phyloP scores from a whole-genome alignment of 2,888 invertebrate genomes.

The Sipha maydis region DNA sequence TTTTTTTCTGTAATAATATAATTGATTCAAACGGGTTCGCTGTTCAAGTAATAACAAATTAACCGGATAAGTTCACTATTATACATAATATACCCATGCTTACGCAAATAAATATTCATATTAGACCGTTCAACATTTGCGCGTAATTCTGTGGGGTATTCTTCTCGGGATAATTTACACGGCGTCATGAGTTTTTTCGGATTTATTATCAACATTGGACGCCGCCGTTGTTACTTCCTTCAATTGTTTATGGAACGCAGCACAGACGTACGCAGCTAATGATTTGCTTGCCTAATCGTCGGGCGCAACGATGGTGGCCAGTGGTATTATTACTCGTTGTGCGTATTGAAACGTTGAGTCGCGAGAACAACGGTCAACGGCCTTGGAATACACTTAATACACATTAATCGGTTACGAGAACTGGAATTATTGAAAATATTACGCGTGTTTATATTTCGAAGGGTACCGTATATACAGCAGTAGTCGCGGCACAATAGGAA shows the following conservation, averaged over 20 bases:
- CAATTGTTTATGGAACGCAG: not conserved
- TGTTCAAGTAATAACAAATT: too few relatives aligned
- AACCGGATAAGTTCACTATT: too few relatives aligned
- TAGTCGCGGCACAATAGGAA: not conserved
- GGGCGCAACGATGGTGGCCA: not conserved
- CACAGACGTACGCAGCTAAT: not conserved
- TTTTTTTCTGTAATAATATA: too few relatives aligned
- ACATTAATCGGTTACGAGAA: not conserved
- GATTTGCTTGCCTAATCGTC: slow-evolving; percentile 51
- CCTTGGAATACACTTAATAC: not conserved
- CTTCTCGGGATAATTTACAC: not conserved
- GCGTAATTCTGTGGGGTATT: not conserved
- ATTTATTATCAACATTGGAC: not conserved
- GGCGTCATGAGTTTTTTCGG: not conserved
- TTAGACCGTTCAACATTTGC: not conserved
- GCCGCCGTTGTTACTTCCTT: not conserved
- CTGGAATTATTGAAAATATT: slow-evolving; percentile 18
- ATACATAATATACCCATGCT: too few relatives aligned
- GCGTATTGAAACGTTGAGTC: not conserved
- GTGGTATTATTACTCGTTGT: not conserved
- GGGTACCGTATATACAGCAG: not conserved
- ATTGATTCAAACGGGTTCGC: too few relatives aligned
- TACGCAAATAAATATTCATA: too few relatives aligned
- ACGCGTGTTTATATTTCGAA: too few relatives aligned
- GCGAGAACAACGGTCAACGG: not conserved